Evolutionary conservation across 2,113 vertebrate genomes (phyloP).

Genomic region (Prionailurus bengalensis): DNA sequence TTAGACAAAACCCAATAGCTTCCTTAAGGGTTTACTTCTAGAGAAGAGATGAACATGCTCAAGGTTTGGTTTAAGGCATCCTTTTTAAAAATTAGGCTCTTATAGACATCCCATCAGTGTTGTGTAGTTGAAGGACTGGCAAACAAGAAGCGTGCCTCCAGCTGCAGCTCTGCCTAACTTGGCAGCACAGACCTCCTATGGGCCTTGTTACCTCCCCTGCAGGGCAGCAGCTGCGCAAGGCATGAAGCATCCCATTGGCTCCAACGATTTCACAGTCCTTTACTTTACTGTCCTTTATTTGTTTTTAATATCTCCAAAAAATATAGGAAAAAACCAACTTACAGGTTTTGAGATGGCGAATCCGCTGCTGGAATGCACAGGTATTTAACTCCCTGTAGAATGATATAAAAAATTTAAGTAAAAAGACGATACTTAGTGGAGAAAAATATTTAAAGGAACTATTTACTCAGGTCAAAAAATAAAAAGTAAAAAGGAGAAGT

Average conservation of each 20-base stretch:
- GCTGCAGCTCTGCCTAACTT: fast-evolving
- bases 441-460: conserved; percentile 72
- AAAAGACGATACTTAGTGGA: conserved; percentile 41
- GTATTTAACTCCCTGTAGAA: conserved; percentile 96
- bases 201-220: fast-evolving
- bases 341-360: conserved; percentile 95
- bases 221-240: background rate
- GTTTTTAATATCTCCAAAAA: conserved; percentile 5
- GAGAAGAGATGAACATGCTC: background rate
- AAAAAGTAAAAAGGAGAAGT: conserved; percentile 81
- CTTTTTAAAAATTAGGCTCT: background rate
- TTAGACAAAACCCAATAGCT: background rate
- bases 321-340: conserved; percentile 85
- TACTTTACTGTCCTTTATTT: background rate
- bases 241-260: fast-evolving
- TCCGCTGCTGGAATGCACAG: conserved; percentile 96
- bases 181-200: fast-evolving
- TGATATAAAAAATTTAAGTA: conserved; percentile 70
- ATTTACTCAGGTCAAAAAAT: conserved; percentile 62
- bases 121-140: background rate
- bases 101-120: background rate
- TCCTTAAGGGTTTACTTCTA: background rate
- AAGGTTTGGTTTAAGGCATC: background rate
- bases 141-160: background rate
- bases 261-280: background rate